Base-by-base conservation (phyloP, 2,113 vertebrate genomes). In the Phoxinus phoxinus region DNA sequence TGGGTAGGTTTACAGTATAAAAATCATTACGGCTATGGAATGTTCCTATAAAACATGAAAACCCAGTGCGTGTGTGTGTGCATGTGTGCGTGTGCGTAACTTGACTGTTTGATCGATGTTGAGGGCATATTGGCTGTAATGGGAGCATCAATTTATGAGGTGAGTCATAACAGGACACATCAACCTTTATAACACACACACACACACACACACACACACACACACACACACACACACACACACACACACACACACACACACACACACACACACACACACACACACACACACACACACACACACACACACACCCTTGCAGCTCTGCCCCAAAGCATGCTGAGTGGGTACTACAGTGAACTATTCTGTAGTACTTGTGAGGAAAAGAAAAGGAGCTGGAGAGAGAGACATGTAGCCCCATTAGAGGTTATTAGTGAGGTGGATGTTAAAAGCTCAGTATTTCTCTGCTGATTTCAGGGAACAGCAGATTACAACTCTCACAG, bases 401-500 rank as follows among this genome's bases (percentile, higher is more conserved):
- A 71, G 58, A 21, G 46, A 67, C 13, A 21, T 56, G 23, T 30
- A 78, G 59, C 27, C 51, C 79, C 84, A 86, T 81, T 87, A 84
- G 37, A 84, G 48, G 41, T 58, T 59, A 84, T 84, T 87, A 89
- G 53, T 30, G 73, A 79, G 85, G 78, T 84, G 63, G 61, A 86
- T 69, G 71, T 82, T 84, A 84, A 88, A 86, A 86, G 84, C 75
- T 44, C 74, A 41, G 35, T 46, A 77, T 86, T 53, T 83, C 78
- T 84, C 84, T 48, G 30, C 44, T 86, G 67, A 75, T 75, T 88
- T 86, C 80, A 72, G 72, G 81, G 87, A 88, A 88, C 65, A 84
- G 58, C 25, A 84, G 9, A 72, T 80, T 67, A 59, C 58, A 81
- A 48, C 17, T 87, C 76, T 79, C 12, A 21, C 8, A 4, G 12